Percentiles rank a stretch among this genome's conserved stretches.
These are phyloP conservation scores for Pyrrhosoma nymphula DNA, from an alignment of 2,888 invertebrate species.

Conservation along the genomic window DNA sequence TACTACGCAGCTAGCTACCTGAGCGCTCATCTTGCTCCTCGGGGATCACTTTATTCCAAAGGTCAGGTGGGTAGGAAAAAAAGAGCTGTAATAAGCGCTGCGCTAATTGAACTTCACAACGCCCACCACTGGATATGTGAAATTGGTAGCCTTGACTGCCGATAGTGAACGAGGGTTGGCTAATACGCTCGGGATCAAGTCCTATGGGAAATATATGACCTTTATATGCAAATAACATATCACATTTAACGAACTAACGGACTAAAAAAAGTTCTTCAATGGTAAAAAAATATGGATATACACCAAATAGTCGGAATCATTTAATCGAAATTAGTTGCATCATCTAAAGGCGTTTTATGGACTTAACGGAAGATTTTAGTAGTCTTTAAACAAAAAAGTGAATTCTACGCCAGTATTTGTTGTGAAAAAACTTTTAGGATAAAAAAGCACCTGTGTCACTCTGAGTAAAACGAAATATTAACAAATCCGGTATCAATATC, in stretches of 20 bases:
- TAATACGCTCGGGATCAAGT: neutral
- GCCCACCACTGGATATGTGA: neutral
- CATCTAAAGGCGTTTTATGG: neutral
- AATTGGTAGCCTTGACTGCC: neutral
- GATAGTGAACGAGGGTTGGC: neutral
- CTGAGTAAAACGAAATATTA: too few relatives aligned
- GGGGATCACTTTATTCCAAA: neutral
- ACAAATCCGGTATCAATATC: too few relatives aligned
- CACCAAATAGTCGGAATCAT: neutral
- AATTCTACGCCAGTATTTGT: too few relatives aligned
- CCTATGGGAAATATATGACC: neutral
- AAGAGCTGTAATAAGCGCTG: neutral
- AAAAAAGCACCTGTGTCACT: too few relatives aligned
- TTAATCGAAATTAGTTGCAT: neutral
- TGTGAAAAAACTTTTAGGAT: too few relatives aligned
- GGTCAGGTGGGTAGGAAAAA: neutral
- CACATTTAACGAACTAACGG: neutral
- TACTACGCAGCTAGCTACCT: neutral
- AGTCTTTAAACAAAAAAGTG: too few relatives aligned
- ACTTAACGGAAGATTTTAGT: too few relatives aligned
- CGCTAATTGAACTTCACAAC: neutral
- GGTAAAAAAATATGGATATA: neutral
- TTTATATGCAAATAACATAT: neutral
- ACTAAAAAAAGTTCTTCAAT: neutral
- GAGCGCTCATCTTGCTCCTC: neutral